A percentile compares a stretch with the other conserved stretches of the same genome.
These are phyloP conservation scores for Cladopsammia gracilis DNA, from an alignment of 64 coral and sea anemone genomes.

Conservation along the genomic window DNA sequence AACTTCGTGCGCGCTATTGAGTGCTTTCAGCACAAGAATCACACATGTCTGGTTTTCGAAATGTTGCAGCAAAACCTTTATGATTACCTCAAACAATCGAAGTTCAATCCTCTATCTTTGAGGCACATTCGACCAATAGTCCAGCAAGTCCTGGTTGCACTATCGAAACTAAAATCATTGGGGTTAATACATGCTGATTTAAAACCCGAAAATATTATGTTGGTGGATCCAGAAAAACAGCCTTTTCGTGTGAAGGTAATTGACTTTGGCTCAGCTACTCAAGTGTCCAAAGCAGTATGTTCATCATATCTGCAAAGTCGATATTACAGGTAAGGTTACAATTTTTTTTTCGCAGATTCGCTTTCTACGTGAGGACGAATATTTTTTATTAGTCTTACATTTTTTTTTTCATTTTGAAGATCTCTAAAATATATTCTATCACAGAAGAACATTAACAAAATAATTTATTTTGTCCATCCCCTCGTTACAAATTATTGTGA, in stretches of 20 bases:
- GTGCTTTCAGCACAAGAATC: conserved; percentile 96
- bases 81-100: conserved; percentile 98
- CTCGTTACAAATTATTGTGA: background rate
- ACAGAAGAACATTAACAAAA: background rate
- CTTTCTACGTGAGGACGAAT: background rate
- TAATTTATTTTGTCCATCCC: background rate
- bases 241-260: conserved; percentile 98
- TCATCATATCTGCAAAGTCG: conserved; percentile 97
- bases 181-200: conserved; percentile 96
- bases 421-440: background rate
- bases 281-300: conserved; percentile 96
- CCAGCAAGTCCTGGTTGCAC: conserved; percentile 94
- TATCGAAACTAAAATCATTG: conserved; percentile 92
- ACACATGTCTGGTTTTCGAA: conserved; percentile 97
- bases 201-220: conserved; percentile 99
- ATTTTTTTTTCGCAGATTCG: conserved; percentile 2
- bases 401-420: background rate
- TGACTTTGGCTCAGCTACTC: conserved; percentile 98
- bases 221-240: conserved; percentile 95
- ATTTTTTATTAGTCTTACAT: background rate
- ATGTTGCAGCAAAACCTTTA: conserved; percentile 97
- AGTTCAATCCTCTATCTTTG: conserved; percentile 91
- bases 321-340: conserved; percentile 91
- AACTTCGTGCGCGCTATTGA: conserved; percentile 99
- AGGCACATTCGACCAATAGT: conserved; percentile 95